Conservation (phyloP, 2,888 invertebrate species). For the Hipparchia semele region DNA sequence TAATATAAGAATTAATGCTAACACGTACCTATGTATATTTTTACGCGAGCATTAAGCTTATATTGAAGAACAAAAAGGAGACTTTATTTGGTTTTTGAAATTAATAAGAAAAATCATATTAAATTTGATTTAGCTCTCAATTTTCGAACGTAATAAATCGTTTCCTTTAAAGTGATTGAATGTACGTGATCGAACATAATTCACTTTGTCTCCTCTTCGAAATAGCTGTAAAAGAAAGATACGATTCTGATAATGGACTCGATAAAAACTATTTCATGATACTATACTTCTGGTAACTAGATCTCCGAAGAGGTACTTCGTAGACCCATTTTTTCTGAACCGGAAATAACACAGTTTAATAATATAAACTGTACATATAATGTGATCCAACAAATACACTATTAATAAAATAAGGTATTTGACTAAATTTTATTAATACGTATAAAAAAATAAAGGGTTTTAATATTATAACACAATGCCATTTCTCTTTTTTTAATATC, state of each 20-base stretch:
- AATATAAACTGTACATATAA: no score
- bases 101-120: not conserved
- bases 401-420: no score
- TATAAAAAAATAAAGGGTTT: no score
- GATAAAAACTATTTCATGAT: slow-evolving; percentile 21
- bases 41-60: not conserved
- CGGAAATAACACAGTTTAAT: no score
- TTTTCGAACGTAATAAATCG: slow-evolving; percentile 33
- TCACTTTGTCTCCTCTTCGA: slow-evolving; percentile 41
- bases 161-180: slow-evolving; percentile 41
- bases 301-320: no score
- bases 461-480: no score
- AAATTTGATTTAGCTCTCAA: slow-evolving; percentile 15
- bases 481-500: no score
- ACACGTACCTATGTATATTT: not conserved
- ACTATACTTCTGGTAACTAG: not conserved
- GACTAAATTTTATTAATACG: no score
- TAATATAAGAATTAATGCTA: not conserved
- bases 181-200: slow-evolving; percentile 51
- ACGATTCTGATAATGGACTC: slow-evolving; percentile 35
- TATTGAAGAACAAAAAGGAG: not conserved
- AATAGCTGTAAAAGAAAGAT: slow-evolving; percentile 27
- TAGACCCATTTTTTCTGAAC: no score
- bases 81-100: no score
- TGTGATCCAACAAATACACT: no score